These are phyloP conservation scores for Dromaius novaehollandiae DNA, from an alignment of 2,113 vertebrate species.

Conservation along the genomic window DNA sequence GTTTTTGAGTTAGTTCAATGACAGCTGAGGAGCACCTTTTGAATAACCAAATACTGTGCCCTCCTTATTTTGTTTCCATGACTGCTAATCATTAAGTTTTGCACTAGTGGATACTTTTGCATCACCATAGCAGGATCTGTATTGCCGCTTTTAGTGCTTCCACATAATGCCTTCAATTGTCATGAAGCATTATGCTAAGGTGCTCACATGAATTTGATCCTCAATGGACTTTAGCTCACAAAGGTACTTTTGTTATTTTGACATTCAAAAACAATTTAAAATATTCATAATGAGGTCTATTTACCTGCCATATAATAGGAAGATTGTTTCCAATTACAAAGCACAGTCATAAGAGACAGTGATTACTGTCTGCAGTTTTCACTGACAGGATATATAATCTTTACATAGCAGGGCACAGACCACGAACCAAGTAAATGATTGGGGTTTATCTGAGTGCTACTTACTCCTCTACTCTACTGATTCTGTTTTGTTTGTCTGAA, in stretches of 20 bases:
- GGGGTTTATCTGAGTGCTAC: background rate
- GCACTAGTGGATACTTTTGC: background rate
- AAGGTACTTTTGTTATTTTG: background rate
- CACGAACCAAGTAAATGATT: background rate
- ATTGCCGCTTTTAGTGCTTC: background rate
- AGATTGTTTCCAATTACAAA: background rate
- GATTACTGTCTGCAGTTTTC: background rate
- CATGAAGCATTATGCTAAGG: background rate
- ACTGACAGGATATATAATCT: background rate
- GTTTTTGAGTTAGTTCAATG: background rate
- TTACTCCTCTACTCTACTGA: background rate
- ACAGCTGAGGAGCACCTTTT: background rate
- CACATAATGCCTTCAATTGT: background rate
- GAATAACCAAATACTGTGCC: background rate
- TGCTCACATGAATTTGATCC: background rate
- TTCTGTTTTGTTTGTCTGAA: background rate
- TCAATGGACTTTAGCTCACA: background rate
- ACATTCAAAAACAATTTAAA: background rate
- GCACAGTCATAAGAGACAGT: background rate
- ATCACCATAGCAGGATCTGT: accelerated
- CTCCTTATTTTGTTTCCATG: background rate
- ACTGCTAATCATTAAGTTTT: background rate
- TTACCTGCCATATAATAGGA: background rate
- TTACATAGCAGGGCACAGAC: background rate
- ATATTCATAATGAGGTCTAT: background rate